These are phyloP conservation scores for Patella caerulea DNA, from an alignment of 2,888 invertebrate species.

Conservation along the genomic window DNA sequence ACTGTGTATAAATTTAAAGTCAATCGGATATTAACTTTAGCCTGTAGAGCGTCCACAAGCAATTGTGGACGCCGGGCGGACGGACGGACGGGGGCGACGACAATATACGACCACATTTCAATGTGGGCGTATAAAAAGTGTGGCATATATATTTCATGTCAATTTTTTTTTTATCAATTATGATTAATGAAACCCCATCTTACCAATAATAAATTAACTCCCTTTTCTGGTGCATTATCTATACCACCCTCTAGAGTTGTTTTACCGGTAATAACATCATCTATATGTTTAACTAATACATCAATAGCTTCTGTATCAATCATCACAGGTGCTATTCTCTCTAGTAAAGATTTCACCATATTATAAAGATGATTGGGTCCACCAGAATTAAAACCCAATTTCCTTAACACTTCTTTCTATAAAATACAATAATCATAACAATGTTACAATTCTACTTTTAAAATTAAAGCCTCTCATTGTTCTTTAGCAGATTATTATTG, in stretches of 20 bases:
- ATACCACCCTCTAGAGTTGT: conserved; percentile 58
- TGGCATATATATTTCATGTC: too few relatives aligned
- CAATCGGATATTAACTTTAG: too few relatives aligned
- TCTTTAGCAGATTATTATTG: not conserved
- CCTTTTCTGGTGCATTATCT: conserved; percentile 84
- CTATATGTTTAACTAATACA: conserved; percentile 74
- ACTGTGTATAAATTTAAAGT: too few relatives aligned
- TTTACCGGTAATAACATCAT: conserved; percentile 71
- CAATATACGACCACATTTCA: too few relatives aligned
- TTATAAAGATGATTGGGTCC: conserved; percentile 97
- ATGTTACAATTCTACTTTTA: not conserved
- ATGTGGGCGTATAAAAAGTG: too few relatives aligned
- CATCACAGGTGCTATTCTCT: conserved; percentile 95
- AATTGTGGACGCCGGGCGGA: too few relatives aligned
- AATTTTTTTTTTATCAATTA: too few relatives aligned
- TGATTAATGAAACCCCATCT: conserved; percentile 44
- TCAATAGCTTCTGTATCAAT: conserved; percentile 91
- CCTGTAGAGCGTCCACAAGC: too few relatives aligned
- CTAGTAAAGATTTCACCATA: conserved; percentile 94
- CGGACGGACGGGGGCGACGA: too few relatives aligned
- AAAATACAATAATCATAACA: conserved; percentile 43
- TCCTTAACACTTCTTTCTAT: conserved; percentile 86
- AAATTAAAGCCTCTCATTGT: not conserved
- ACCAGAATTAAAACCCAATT: conserved; percentile 88
- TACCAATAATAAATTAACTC: conserved; percentile 87